Base-by-base conservation (phyloP, 37 sponge, comb jelly and placozoan genomes). In the Ianthella basta region DNA sequence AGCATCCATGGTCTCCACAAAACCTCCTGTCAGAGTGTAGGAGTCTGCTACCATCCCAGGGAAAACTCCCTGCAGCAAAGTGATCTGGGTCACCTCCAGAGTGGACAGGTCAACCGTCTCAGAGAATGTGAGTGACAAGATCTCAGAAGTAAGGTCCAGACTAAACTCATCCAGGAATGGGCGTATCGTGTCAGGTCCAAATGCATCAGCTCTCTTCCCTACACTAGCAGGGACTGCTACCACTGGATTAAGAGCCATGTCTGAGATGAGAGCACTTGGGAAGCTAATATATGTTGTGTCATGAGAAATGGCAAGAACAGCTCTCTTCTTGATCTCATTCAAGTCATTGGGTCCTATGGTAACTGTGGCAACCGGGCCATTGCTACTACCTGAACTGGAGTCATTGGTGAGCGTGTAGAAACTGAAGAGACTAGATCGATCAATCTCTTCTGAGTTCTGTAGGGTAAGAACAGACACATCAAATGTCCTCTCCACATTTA, bases 311-410 rank as follows among this genome's bases (percentile, higher is more conserved):
- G 87, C 89, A 21, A 96, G 85, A 0, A n/a, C n/a, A 2, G 84
- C 41, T 65, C 95, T 85, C 23, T 64, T 75, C 83, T 97, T 97
- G 55, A 97, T 55, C 16, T 92, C 92, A 88, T 94, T 94, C 5
- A 94, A 69, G 73, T 97, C 97, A 32, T 44, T 24, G 23, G 61
- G 19, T 21, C 89, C 65, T 35, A 97, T 53, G 23, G 30, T 25
- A 23, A 97, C 85, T 30, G 65, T 66, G 63, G 91, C 60, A 34
- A 61, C 73, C 15, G 95, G 92, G 10, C 67, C 63, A 80, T 94
- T 88, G 1, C 40, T 53, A 32, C 59, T 69, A 84, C 39, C 74
- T 44, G 91, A 90, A 40, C 36, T 27, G 10, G 84, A 54, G 16
- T 68, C 61, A 15, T 21, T 60, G 2, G 86, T 87, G 15, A 91